Evolutionary conservation across 2,113 vertebrate species (phyloP).

Genomic region (Alectura lathami): DNA sequence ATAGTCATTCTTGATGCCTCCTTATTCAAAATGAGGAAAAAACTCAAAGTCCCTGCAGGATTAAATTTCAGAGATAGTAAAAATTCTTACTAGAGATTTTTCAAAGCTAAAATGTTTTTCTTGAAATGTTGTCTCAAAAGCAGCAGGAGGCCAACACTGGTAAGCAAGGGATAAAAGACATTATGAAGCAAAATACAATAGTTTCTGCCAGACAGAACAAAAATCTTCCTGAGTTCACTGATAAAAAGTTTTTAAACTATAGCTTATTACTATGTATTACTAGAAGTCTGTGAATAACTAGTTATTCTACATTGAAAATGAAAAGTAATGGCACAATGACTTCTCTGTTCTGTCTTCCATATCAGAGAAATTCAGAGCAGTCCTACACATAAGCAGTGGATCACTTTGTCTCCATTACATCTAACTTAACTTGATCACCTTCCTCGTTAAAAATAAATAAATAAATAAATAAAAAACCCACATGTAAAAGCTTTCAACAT

Average conservation of each 20-base stretch:
- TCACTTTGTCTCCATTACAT: neutral
- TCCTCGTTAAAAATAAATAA: neutral
- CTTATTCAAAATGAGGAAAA: neutral
- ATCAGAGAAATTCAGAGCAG: neutral
- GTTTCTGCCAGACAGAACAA: neutral
- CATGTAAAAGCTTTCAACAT: neutral
- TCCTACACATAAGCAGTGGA: neutral
- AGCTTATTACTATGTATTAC: neutral
- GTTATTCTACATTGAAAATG: neutral
- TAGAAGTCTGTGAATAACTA: neutral
- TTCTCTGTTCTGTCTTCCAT: neutral
- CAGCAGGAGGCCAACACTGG: neutral
- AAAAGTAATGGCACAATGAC: neutral
- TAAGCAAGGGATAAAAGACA: neutral
- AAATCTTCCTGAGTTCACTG: neutral
- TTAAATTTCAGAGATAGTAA: neutral
- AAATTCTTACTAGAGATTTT: neutral
- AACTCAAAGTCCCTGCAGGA: neutral
- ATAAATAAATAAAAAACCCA: too few species aligned
- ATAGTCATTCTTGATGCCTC: neutral
- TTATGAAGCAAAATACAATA: neutral
- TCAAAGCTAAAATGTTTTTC: neutral
- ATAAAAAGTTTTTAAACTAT: neutral
- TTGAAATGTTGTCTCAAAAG: neutral
- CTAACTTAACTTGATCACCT: neutral